Evolutionary conservation across 2,797 vertebrate species (phyloP).

Genomic region (Mormyrops boulengeri): DNA sequence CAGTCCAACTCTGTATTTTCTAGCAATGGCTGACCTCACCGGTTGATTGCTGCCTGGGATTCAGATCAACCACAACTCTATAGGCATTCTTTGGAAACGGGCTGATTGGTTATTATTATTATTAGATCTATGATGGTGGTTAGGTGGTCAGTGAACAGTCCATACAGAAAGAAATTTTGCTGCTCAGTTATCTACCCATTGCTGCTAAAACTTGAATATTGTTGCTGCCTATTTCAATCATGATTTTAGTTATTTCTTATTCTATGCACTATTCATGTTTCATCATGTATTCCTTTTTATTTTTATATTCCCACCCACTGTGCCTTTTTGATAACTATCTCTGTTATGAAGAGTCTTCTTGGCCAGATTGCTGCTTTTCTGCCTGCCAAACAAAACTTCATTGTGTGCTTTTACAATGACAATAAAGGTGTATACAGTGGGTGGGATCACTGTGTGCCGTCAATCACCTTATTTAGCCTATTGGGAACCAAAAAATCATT

Average conservation of each 20-base stretch:
- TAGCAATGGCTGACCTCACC: neutral
- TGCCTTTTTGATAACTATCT: neutral
- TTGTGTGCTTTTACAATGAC: neutral
- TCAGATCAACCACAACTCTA: neutral
- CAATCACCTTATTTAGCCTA: neutral
- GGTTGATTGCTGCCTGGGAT: neutral
- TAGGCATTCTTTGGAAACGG: neutral
- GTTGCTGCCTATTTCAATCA: neutral
- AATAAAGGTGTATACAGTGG: neutral
- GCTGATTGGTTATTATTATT: neutral
- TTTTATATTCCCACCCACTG: neutral
- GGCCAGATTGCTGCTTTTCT: neutral
- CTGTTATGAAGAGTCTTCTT: neutral
- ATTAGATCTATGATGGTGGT: neutral
- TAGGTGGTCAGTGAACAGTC: neutral
- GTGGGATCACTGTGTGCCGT: neutral
- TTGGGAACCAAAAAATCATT: neutral
- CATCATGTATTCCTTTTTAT: neutral
- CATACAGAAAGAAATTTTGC: neutral
- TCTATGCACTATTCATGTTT: neutral
- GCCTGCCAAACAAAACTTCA: neutral
- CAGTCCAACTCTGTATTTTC: neutral
- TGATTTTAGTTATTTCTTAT: neutral
- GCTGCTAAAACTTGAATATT: neutral
- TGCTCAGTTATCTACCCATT: neutral